Base-by-base conservation (phyloP, 2,113 vertebrate genomes). In the Castor canadensis region DNA sequence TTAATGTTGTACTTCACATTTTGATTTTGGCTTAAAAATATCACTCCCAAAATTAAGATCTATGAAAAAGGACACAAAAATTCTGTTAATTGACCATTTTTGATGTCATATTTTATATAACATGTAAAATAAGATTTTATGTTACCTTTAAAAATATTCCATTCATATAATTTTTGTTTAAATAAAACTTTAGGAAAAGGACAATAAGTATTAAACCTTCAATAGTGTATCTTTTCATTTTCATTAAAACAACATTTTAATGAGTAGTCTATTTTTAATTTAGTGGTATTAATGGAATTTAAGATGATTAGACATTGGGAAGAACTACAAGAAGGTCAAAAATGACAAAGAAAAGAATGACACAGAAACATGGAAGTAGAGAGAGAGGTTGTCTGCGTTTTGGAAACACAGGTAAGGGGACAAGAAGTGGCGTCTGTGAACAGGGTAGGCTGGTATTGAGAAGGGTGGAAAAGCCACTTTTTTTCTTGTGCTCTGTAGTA, bases 1-100 rank as follows among this genome's bases (percentile, higher is more conserved):
- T 79, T 45, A 66, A 66, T 75, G 32, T 6, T 66, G 7, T 6
- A 40, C 8, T 52, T 95, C 32, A 90, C 16, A 52, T 91, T 52
- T 84, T 9, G 64, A 73, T 90, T 96, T 94, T 77, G 62, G 75
- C 30, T 81, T 26, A 76, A 52, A 28, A 66, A 77, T 81, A 76
- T 77, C 35, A 72, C 62, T 90, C 19, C n/a, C 80, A 11, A 38
- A 75, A 71, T 69, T 92, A 91, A 84, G 3, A 69, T 32, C 5
- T n/a, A 69, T 76, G 30, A 35, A 40, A 87, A 92, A 73, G 45
- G 6, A 35, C 6, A 72, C 20, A 56, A 96, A 93, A 82, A 62
- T 5, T 32, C 5, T 52, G 43, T 69, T 80, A n/a, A 45, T 38
- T 75, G 40, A 13, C 87, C 90, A 58, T 58, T 58, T 58, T 67